phyloP scores from a whole-genome alignment of 2,797 vertebrate species.

The Melanotaenia pygmaea region DNA sequence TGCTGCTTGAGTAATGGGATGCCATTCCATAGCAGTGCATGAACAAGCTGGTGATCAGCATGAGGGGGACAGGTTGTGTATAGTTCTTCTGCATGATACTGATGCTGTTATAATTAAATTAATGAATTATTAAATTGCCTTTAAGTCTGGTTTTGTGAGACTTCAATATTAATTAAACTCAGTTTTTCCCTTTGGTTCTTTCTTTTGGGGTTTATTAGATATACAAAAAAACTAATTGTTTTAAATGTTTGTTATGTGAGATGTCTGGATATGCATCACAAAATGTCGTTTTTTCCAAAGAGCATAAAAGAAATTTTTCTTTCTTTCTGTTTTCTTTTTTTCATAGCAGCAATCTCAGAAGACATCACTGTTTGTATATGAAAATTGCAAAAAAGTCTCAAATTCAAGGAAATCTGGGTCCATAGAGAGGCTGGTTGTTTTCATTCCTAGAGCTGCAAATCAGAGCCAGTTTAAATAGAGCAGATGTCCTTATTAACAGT shows the following conservation, averaged over 20 bases:
- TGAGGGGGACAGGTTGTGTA: no score
- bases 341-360: slow-evolving; percentile 8
- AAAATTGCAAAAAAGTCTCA: slow-evolving; percentile 1
- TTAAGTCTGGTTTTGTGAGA: no score
- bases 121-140: no score
- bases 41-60: no score
- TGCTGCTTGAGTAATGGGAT: no score
- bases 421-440: not conserved
- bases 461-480: slow-evolving; percentile 4
- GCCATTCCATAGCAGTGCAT: no score
- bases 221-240: not conserved
- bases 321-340: not conserved
- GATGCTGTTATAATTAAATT: no score
- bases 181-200: not conserved
- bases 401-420: not conserved
- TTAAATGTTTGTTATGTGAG: not conserved
- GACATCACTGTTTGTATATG: slow-evolving; percentile 14
- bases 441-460: slow-evolving; percentile 9
- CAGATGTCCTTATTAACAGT: not conserved
- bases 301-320: not conserved
- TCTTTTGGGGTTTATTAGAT: not conserved
- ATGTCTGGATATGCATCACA: slow-evolving; percentile 10
- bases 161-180: no score
- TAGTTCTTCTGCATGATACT: no score
- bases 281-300: slow-evolving; percentile 8